Percentiles rank a stretch among this genome's conserved stretches.
These are phyloP conservation scores for Berghia stephanieae DNA, from an alignment of 1,140 invertebrate genomes.

Conservation along the genomic window DNA sequence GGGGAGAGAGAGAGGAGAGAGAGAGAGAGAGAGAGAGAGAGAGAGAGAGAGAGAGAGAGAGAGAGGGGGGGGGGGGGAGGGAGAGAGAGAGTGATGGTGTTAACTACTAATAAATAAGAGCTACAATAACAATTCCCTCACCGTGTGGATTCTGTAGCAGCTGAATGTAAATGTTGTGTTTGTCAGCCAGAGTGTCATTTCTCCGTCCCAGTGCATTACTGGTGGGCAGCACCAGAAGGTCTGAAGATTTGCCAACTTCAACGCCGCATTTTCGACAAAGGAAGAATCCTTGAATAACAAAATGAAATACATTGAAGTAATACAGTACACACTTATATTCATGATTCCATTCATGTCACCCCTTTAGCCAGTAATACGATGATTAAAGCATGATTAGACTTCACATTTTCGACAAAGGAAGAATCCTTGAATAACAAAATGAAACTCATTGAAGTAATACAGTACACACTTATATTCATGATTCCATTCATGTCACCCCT, in stretches of 20 bases:
- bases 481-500: no score
- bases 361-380: neutral
- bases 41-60: neutral
- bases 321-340: neutral
- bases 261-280: constrained; percentile 59
- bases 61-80: neutral
- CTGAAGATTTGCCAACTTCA: constrained; percentile 43
- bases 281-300: constrained; percentile 45
- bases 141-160: constrained; percentile 59
- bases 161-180: constrained; percentile 50
- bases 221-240: constrained; percentile 49
- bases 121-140: constrained; percentile 32
- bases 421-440: no score
- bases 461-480: neutral
- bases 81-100: neutral
- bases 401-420: neutral
- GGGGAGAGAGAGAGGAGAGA: neutral
- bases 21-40: neutral
- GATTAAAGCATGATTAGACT: neutral
- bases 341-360: neutral
- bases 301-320: neutral
- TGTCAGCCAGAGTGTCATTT: constrained; percentile 52
- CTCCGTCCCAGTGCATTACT: constrained; percentile 44
- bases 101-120: neutral
- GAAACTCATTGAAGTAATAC: neutral